A percentile compares a stretch with the other conserved stretches of the same genome.
Conservation (phyloP, 2,797 vertebrate species). For the Takifugu rubripes region DNA sequence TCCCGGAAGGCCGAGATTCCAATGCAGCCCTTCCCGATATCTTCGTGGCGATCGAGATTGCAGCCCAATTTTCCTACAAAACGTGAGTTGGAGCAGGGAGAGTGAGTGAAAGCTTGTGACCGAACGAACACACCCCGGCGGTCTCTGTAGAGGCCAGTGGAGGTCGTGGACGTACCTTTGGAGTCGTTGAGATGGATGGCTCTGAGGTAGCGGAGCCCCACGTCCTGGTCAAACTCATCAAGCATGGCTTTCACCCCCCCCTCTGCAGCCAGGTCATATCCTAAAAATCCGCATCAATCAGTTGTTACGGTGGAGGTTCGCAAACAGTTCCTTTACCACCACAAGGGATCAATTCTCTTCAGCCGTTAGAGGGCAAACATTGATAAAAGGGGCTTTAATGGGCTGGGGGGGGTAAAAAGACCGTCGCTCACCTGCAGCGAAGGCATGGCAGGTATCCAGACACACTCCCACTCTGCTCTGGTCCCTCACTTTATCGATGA, state of each 20-base stretch:
- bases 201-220: constrained; percentile 75
- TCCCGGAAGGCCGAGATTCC: constrained; percentile 76
- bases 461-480: constrained; percentile 77
- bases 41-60: constrained; percentile 80
- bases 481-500: constrained; percentile 77
- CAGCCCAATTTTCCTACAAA: constrained; percentile 75
- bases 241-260: constrained; percentile 74
- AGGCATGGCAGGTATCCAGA: constrained; percentile 81
- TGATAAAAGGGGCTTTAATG: no score
- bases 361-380: background rate
- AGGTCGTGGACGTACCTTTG: constrained; percentile 63
- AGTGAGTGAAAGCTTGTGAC: background rate
- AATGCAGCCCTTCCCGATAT: constrained; percentile 78
- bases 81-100: background rate
- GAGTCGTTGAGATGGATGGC: constrained; percentile 82
- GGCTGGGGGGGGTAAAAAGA: background rate
- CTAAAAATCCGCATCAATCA: constrained; percentile 34
- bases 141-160: background rate
- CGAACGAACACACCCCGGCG: background rate
- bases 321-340: background rate
- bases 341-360: no score
- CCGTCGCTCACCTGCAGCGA: constrained; percentile 71
- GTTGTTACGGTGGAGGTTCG: background rate
- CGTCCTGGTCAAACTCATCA: constrained; percentile 74
- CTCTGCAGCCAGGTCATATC: constrained; percentile 72